phyloP scores from a whole-genome alignment of 1,140 invertebrate genomes.

The Drusus annulatus region DNA sequence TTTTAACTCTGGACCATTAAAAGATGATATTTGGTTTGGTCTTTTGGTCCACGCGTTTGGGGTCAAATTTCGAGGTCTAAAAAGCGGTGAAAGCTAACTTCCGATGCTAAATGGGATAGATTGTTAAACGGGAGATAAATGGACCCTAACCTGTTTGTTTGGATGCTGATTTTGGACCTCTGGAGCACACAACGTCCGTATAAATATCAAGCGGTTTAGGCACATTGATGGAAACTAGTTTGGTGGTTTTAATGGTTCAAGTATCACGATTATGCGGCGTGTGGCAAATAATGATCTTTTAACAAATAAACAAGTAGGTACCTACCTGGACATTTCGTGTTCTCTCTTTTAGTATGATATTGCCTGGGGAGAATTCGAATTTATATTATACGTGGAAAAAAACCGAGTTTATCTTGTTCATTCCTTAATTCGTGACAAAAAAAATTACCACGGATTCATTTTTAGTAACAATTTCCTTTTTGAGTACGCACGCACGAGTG shows the following conservation, averaged over 20 bases:
- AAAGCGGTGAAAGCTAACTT: slow-evolving; percentile 44
- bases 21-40: slow-evolving; percentile 36
- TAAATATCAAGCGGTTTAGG: slow-evolving; percentile 46
- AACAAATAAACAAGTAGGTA: slow-evolving; percentile 35
- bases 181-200: slow-evolving; percentile 5
- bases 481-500: no score
- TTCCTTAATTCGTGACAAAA: no score
- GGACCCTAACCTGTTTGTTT: slow-evolving; percentile 34
- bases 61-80: slow-evolving; percentile 47
- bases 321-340: not conserved
- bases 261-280: slow-evolving; percentile 35
- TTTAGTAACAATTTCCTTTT: no score
- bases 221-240: slow-evolving; percentile 49
- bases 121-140: slow-evolving; percentile 49
- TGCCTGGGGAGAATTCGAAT: no score
- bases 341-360: slow-evolving; percentile 12
- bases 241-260: slow-evolving; percentile 51
- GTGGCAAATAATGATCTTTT: slow-evolving; percentile 39
- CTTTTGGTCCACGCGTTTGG: slow-evolving; percentile 44
- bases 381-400: no score
- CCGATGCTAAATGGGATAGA: slow-evolving; percentile 47
- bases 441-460: no score
- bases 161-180: slow-evolving; percentile 56
- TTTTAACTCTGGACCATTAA: not conserved
- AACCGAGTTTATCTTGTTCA: no score